A percentile compares a stretch with the other conserved stretches of the same genome.
Evolutionary conservation across 2,888 invertebrate species (phyloP).

Genomic region (Sisyra terminalis): DNA sequence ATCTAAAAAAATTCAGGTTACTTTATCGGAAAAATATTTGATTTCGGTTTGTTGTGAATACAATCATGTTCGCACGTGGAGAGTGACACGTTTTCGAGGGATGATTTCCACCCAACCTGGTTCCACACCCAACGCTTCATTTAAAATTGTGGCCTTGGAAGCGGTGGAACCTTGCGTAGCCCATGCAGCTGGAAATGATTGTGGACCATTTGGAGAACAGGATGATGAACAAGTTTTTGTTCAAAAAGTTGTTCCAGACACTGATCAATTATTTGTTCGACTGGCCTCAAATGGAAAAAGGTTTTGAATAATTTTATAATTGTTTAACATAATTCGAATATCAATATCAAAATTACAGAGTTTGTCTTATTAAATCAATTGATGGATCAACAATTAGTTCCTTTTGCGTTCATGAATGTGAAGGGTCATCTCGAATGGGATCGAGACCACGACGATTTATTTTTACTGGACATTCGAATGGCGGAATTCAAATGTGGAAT

Average conservation of each 20-base stretch:
- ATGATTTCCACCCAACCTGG: constrained; percentile 99
- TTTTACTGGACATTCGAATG: constrained; percentile 84
- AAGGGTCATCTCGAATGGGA: constrained; percentile 87
- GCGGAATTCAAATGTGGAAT: constrained; percentile 97
- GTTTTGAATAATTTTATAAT: constrained; percentile 24
- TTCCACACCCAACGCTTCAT: constrained; percentile 91
- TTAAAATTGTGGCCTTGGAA: constrained; percentile 80
- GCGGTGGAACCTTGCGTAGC: constrained; percentile 47
- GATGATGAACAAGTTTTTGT: constrained; percentile 97
- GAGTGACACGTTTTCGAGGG: constrained; percentile 88
- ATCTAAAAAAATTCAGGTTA: constrained; percentile 40
- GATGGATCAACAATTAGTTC: constrained; percentile 88
- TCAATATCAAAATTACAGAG: constrained; percentile 36
- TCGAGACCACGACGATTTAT: constrained; percentile 74
- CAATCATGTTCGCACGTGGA: constrained; percentile 96
- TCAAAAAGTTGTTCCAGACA: constrained; percentile 94
- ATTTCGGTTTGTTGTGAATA: constrained; percentile 95
- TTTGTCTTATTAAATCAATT: constrained; percentile 87
- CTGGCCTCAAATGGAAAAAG: constrained; percentile 89
- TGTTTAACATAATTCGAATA: not conserved
- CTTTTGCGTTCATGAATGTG: constrained; percentile 95
- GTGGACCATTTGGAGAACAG: constrained; percentile 92
- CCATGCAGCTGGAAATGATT: constrained; percentile 45
- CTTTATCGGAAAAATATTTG: constrained; percentile 86
- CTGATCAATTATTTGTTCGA: constrained; percentile 85